These are phyloP conservation scores for Lamprotornis superbus DNA, from an alignment of 2,113 vertebrate species.

Conservation along the genomic window DNA sequence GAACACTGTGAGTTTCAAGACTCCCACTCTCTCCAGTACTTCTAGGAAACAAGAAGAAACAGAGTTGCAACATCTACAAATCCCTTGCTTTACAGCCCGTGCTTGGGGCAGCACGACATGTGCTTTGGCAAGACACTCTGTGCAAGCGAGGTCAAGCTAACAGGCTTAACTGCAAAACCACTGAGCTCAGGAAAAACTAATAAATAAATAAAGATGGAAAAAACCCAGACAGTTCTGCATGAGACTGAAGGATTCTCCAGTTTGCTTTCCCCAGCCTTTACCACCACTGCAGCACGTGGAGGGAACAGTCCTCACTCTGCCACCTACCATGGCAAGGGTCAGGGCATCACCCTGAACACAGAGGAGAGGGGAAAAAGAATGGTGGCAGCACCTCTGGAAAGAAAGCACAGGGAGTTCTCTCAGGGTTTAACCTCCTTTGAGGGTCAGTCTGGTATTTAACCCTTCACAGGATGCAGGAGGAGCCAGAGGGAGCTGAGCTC, in stretches of 20 bases:
- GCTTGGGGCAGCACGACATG: constrained; percentile 53
- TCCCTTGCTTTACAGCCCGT: constrained; percentile 1
- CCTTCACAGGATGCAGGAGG: neutral
- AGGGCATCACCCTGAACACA: neutral
- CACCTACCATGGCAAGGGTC: neutral
- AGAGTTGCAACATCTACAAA: constrained; percentile 56
- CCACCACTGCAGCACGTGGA: neutral
- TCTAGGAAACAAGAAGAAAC: constrained; percentile 47
- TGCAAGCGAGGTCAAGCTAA: constrained; percentile 25
- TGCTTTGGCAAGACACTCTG: constrained; percentile 55
- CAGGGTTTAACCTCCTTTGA: neutral
- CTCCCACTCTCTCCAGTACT: neutral
- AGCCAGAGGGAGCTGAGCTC: neutral
- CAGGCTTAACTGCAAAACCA: constrained; percentile 36
- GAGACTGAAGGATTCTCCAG: neutral
- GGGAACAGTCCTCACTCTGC: accelerated
- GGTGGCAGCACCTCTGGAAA: neutral
- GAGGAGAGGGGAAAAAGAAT: neutral
- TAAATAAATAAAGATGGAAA: neutral
- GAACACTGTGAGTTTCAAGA: neutral
- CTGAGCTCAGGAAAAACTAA: constrained; percentile 23
- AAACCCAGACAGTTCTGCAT: neutral
- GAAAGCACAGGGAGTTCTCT: neutral
- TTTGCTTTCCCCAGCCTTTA: neutral
- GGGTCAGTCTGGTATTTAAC: neutral